Evolutionary conservation across 2,113 vertebrate genomes (phyloP), one percentile per base, ranked within the genome.

Genomic region (Spilogale gracilis): DNA sequence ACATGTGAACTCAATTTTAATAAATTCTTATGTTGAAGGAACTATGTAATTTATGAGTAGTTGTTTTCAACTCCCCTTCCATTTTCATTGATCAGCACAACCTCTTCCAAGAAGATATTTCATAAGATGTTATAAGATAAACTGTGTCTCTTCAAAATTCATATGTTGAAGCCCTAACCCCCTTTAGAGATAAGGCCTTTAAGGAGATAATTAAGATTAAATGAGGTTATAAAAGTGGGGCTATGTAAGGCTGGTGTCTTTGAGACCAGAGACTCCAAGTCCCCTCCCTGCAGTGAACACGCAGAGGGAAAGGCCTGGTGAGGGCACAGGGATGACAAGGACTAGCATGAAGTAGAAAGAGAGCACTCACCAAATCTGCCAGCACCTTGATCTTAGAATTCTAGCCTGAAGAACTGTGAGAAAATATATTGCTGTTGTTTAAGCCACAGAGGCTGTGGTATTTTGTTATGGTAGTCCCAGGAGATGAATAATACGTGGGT

Each of bases 1-100:
- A 58, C 56, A 60, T 48, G 8, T 61, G 27, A 89, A 89, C 6
- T 6, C 54, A 76, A 88, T 73, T 71, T 56, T 43, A 88, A 76
- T 61, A 76, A 89, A 89, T 89, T 89, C 69, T 74, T 50, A 89
- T n/a, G 43, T 23, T 89, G 87, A 76, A 74, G 38, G 54, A 76
- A 48, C 25, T 58, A 45, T 54, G 27, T 32, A 76, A 60, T 54
- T 48, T 61, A 61, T 25, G 21, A 88, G 52, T 25, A 71, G 32
- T 27, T 71, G 13, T 71, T 88, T 73, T 71, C 85, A 88, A 38
- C 50, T 32, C 21, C 21, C 13, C 21, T 87, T 71, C 85, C 67
- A 30, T 73, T 76, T 89, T 61, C 23, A 13, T 45, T 89, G 52
- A 69, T 54, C 21, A 74, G 25, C 17, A 74, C 10, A 74, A 61